Evolutionary conservation across 2,113 vertebrate species (phyloP).

Genomic region (Salvelinus namaycush): DNA sequence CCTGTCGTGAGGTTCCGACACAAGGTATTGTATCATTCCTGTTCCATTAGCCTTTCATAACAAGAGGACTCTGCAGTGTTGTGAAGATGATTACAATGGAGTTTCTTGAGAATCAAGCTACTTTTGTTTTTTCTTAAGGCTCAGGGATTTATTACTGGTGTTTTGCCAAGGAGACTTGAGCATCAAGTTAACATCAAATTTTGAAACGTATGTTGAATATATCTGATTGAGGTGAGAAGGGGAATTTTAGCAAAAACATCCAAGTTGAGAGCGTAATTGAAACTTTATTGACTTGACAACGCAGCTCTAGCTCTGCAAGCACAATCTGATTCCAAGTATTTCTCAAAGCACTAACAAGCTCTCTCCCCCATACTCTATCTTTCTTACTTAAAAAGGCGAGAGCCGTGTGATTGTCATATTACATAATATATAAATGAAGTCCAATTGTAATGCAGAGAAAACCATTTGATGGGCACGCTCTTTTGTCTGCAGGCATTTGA

Average conservation of each 20-base stretch:
- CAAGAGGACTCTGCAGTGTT: conserved; percentile 30
- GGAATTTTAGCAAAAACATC: conserved; percentile 16
- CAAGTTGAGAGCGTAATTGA: conserved; percentile 35
- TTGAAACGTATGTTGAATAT: conserved; percentile 28
- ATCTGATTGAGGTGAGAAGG: conserved; percentile 35
- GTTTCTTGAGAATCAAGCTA: conserved; percentile 26
- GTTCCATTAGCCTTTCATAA: conserved; percentile 46
- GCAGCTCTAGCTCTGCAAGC: background rate
- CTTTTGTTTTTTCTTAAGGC: conserved; percentile 31
- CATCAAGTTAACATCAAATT: conserved; percentile 34
- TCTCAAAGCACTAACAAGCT: conserved; percentile 11
- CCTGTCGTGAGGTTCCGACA: conserved; percentile 77
- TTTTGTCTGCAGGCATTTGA: conserved; percentile 2
- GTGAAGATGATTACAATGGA: conserved; percentile 47
- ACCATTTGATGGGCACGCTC: too few species aligned
- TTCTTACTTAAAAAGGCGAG: background rate
- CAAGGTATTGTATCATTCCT: conserved; percentile 72
- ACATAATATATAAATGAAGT: conserved; percentile 32
- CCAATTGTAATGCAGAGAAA: conserved; percentile 17
- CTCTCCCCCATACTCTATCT: background rate
- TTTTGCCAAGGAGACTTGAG: background rate
- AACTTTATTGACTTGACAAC: conserved; percentile 24
- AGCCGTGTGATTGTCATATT: conserved; percentile 1
- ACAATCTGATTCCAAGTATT: background rate
- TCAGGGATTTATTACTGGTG: background rate